Evolutionary conservation across 2,797 vertebrate genomes (phyloP), one percentile per base, ranked within the genome.

Genomic region (Acrossocheilus wenchowensis): DNA sequence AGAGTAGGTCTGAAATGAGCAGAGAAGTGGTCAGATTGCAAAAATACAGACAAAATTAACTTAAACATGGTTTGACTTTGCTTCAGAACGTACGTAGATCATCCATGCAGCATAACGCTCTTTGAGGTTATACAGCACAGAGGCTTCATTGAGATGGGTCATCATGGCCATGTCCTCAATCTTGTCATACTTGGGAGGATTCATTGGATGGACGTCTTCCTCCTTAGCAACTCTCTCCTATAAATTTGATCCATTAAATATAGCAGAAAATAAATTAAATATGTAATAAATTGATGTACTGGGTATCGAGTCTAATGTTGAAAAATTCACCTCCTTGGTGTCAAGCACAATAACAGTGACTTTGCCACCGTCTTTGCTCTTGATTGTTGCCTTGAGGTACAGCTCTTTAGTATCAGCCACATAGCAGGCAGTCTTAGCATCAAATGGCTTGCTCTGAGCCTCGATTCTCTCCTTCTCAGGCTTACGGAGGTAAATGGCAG

Each of bases 111-210:
- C 94, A 0, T 97, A 97, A 48, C 96, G 96, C 93, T 96, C 96
- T 95, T 96, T 97, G 95, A 97, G 96, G 92, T 96, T 96, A 91
- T 94, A 96, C 90, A 97, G 92, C 92, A 97, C 96, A 26, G 93
- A 94, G 0, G 96, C 95, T 96, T 81, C 80, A 0, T 97, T 97
- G 87, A 98, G 95, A 90, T 97, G 97, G 72, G 97, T 98, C 97
- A 98, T 97, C 97, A 98, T 98, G 91, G 96, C 97, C 97, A 98
- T 98, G 93, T 98, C 97, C 95, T 98, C 97, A 0, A 98, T 97
- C 87, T 97, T 98, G 2, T 98, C 97, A 0, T 86, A 98, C 86
- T 98, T 98, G 19, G 97, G 97, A 84, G 97, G 97, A 19, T 98
- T 98, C 95, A 95, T 97, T 83, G 95, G 88, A 26, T 39, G 41